Evolutionary conservation across 1,140 invertebrate species (phyloP), one percentile per base, ranked within the genome.

Genomic region (Calycopis cecrops): DNA sequence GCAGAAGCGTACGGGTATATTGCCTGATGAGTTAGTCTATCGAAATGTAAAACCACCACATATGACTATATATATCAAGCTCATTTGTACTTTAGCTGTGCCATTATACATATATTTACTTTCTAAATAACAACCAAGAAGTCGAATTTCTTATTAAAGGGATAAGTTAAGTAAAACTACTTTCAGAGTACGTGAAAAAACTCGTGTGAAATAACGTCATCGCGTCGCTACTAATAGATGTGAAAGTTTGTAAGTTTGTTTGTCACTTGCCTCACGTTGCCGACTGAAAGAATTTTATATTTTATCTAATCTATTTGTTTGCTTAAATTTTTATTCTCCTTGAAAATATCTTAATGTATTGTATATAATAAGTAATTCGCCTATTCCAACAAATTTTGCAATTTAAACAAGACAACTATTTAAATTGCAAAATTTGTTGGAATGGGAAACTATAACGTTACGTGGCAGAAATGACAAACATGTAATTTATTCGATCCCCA

Each of bases 81-180:
- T n/a, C n/a, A n/a, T n/a, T n/a, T n/a, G n/a, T n/a, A n/a, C n/a
- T n/a, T n/a, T n/a, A n/a, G n/a, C n/a, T n/a, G n/a, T n/a, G n/a
- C n/a, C n/a, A 11, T 14, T 16, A 40, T 14, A 40, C 12, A 11
- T 40, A 40, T 14, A 2, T 14, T 9, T 4, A 40, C 38, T 40
- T 40, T 40, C 12, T 40, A 40, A 40, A 14, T 14, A 40, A 40
- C 38, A 40, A 40, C 16, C 12, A 40, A 40, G 16, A 14, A 40
- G n/a, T 40, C 8, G 38, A 3, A 40, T 12, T 40, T 14, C 16
- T 40, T 40, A 12, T 40, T 14, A n/a, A 14, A 14, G 38, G 38
- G 38, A 37, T 9, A 11, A 40, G 38, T 40, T 14, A 14, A 14
- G n/a, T 14, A 40, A 14, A 40, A 40, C 38, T n/a, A 40, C 38